phyloP scores from a whole-genome alignment of 2,113 vertebrate species.

The Cygnus atratus region DNA sequence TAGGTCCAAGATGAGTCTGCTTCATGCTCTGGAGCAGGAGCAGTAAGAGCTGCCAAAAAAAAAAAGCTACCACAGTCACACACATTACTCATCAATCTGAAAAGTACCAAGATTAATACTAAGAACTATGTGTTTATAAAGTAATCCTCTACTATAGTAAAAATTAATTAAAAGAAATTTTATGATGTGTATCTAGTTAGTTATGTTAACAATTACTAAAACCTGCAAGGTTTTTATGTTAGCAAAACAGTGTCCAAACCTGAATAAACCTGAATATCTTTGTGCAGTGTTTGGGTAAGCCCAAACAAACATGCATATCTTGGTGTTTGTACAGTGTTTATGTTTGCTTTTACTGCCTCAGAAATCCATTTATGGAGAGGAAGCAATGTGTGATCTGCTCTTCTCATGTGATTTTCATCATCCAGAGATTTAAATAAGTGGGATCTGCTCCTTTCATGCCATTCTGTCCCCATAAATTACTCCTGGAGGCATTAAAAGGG shows the following conservation, averaged over 20 bases:
- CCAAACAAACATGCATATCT: background rate
- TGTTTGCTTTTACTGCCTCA: constrained; percentile 36
- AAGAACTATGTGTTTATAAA: background rate
- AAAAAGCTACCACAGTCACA: background rate
- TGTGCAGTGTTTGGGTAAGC: background rate
- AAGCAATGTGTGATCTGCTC: constrained; percentile 23
- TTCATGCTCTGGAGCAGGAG: background rate
- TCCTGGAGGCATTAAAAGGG: constrained; percentile 47
- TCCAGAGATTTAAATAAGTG: constrained; percentile 20
- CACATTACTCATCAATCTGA: constrained; percentile 15
- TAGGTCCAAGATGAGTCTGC: background rate
- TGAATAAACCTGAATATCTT: constrained; percentile 10
- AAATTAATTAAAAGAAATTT: background rate
- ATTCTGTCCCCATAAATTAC: constrained; percentile 53
- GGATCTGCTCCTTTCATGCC: background rate
- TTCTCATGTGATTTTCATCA: constrained; percentile 32
- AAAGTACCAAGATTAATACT: background rate
- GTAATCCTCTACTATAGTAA: background rate
- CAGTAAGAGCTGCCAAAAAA: background rate
- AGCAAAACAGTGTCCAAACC: background rate
- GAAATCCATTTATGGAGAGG: constrained; percentile 10
- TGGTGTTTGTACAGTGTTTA: constrained; percentile 2
- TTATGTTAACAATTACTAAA: background rate
- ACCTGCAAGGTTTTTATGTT: background rate
- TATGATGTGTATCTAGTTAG: background rate